Evolutionary conservation across 2,888 invertebrate genomes (phyloP).

Genomic region (Cataglyphis cursor): DNA sequence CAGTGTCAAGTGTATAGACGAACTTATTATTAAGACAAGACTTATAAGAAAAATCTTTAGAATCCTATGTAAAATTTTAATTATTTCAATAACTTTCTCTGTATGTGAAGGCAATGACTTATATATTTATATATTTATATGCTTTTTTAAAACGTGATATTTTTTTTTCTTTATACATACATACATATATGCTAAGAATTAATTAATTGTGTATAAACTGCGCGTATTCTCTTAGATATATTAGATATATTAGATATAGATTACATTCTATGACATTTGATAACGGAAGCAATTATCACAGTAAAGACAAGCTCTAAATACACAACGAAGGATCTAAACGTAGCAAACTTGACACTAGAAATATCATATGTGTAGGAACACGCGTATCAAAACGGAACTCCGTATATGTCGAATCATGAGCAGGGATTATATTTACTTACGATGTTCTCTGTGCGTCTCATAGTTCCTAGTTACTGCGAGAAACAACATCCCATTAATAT

Average conservation of each 20-base stretch:
- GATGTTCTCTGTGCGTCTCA: conserved; percentile 45
- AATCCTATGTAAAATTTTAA: not conserved
- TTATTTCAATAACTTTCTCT: not conserved
- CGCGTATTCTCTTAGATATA: not conserved
- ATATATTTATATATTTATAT: not conserved
- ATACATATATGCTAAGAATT: not conserved
- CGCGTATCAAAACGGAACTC: conserved; percentile 30
- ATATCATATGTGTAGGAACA: conserved; percentile 2
- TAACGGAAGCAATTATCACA: not conserved
- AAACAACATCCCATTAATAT: conserved; percentile 73
- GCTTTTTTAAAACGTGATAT: not conserved
- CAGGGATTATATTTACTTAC: conserved; percentile 68
- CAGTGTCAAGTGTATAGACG: not conserved
- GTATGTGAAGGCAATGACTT: not conserved
- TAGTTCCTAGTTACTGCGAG: conserved; percentile 66
- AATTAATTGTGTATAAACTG: not conserved
- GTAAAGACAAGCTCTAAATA: not conserved
- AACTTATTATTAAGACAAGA: not conserved
- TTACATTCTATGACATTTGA: not conserved
- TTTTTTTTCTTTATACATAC: not conserved
- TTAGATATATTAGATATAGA: no score
- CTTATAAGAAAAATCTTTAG: not conserved
- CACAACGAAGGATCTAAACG: not conserved
- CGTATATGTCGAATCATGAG: conserved; percentile 29
- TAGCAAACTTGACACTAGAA: conserved; percentile 31